Evolutionary conservation across 2,888 invertebrate genomes (phyloP).

Genomic region (Leucoptera coffeella): DNA sequence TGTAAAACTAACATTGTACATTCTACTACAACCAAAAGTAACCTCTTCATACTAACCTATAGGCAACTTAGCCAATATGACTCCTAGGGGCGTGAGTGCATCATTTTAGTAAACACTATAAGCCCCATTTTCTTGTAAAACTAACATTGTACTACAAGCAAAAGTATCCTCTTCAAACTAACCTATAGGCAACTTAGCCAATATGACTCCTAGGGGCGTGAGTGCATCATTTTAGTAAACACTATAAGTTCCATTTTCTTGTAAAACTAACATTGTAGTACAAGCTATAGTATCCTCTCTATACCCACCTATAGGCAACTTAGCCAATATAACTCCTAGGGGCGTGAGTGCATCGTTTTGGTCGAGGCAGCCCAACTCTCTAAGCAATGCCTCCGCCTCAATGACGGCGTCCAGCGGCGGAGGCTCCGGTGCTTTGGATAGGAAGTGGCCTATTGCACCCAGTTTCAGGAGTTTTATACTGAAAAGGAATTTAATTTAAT

Average conservation of each 20-base stretch:
- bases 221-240: slow-evolving; percentile 81
- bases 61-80: slow-evolving; percentile 88
- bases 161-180: too few relatives aligned
- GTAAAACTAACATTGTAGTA: too few relatives aligned
- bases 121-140: too few relatives aligned
- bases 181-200: slow-evolving; percentile 87
- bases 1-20: too few relatives aligned
- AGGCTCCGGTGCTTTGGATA: slow-evolving; percentile 93
- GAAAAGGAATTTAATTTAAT: slow-evolving; percentile 7
- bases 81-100: slow-evolving; percentile 88
- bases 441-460: slow-evolving; percentile 89
- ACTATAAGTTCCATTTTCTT: slow-evolving; percentile 16
- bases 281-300: too few relatives aligned
- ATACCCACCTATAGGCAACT: slow-evolving; percentile 71
- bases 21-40: too few relatives aligned
- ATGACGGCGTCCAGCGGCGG: slow-evolving; percentile 97
- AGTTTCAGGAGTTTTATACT: slow-evolving; percentile 71
- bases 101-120: slow-evolving; percentile 80
- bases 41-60: slow-evolving; percentile 54
- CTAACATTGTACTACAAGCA: too few relatives aligned
- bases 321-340: slow-evolving; percentile 87
- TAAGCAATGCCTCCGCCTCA: slow-evolving; percentile 81
- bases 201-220: slow-evolving; percentile 87
- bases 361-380: slow-evolving; percentile 91
- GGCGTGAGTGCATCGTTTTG: slow-evolving; percentile 83